Evolutionary conservation across 2,113 vertebrate species (phyloP).

Genomic region (Galeopterus variegatus): DNA sequence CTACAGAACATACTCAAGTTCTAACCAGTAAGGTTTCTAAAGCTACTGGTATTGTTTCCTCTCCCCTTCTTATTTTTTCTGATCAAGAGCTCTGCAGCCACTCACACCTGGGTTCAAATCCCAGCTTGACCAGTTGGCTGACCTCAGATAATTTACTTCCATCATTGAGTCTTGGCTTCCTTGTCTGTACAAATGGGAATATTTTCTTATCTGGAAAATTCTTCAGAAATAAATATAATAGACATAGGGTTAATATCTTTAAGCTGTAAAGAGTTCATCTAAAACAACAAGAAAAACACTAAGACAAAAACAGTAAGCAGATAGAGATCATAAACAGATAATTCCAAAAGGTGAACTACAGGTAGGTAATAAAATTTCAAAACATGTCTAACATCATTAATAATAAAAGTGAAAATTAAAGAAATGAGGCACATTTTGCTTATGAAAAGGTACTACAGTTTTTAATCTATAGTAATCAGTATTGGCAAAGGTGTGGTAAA

Average conservation of each 20-base stretch:
- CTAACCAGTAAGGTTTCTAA: neutral
- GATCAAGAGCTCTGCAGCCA: conserved; percentile 1
- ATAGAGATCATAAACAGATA: neutral
- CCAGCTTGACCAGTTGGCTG: neutral
- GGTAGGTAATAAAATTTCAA: conserved; percentile 47
- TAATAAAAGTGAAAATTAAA: conserved; percentile 16
- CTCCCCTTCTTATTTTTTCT: neutral
- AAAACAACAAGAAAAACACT: conserved; percentile 46
- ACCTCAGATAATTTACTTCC: neutral
- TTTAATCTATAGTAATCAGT: conserved; percentile 15
- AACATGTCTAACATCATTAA: neutral
- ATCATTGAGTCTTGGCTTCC: neutral
- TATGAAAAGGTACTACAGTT: conserved; percentile 22
- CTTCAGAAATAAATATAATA: conserved; percentile 24
- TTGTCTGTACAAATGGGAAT: conserved; percentile 29
- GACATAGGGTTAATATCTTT: neutral
- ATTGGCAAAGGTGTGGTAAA: neutral
- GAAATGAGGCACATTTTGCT: neutral
- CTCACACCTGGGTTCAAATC: neutral
- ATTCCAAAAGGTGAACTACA: conserved; percentile 19
- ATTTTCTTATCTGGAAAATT: conserved; percentile 44
- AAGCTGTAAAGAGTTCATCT: conserved; percentile 14
- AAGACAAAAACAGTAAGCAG: neutral
- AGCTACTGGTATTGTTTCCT: neutral
- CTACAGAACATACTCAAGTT: neutral